Percentiles rank a stretch among this genome's conserved stretches.
These are phyloP conservation scores for Philotrypesis tridentata DNA, from an alignment of 1,140 invertebrate species.

Conservation along the genomic window DNA sequence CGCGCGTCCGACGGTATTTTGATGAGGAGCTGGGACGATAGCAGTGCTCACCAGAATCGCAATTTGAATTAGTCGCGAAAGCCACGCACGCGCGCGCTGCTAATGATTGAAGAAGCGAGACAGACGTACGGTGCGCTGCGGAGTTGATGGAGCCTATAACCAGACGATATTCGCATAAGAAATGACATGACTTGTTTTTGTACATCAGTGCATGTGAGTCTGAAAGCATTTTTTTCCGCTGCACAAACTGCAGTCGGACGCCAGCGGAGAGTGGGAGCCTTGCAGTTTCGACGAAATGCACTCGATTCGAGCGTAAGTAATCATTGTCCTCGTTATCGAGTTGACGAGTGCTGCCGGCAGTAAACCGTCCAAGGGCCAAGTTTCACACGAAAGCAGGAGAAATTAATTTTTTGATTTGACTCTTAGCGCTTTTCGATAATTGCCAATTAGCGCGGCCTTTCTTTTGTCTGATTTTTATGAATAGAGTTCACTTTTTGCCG, in stretches of 20 bases:
- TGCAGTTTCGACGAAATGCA: constrained; percentile 53
- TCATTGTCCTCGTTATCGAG: constrained; percentile 3
- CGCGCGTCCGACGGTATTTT: constrained; percentile 67
- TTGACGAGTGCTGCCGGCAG: not conserved
- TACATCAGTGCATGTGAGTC: not conserved
- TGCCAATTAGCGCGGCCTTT: not conserved
- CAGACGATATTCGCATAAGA: constrained; percentile 54
- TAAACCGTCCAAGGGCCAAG: not conserved
- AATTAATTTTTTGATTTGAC: constrained; percentile 18
- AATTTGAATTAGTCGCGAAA: constrained; percentile 73
- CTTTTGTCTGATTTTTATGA: not conserved
- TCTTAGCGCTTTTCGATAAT: not conserved
- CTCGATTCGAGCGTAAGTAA: not conserved
- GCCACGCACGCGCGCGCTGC: constrained; percentile 57
- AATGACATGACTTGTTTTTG: not conserved
- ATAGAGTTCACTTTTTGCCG: not conserved
- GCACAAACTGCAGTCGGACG: not conserved
- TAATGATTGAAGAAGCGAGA: constrained; percentile 69
- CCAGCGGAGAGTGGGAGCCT: constrained; percentile 1
- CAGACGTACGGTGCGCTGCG: constrained; percentile 50
- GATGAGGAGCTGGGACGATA: constrained; percentile 63
- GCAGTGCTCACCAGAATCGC: constrained; percentile 61
- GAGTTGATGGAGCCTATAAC: constrained; percentile 22
- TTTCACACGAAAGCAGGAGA: not conserved
- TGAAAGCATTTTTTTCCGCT: not conserved